Evolutionary conservation across 2,113 vertebrate genomes (phyloP).

Genomic region (Pluvianellus socialis): DNA sequence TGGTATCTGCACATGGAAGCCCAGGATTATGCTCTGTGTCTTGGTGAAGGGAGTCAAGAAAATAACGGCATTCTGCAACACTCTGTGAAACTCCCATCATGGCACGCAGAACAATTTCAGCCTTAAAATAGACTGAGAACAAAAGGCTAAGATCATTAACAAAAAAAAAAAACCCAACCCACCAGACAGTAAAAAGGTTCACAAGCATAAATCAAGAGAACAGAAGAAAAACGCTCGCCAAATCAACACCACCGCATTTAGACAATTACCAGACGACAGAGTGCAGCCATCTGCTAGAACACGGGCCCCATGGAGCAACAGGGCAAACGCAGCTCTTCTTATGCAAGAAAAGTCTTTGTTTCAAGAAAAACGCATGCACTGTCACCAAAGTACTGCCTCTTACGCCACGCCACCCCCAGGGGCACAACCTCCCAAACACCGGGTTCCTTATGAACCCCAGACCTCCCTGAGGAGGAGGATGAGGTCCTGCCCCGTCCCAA

Average conservation of each 20-base stretch:
- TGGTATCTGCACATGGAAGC: not conserved
- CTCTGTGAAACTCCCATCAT: not conserved
- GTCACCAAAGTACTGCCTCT: not conserved
- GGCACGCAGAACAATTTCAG: not conserved
- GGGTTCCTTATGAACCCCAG: not conserved
- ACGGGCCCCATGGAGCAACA: not conserved
- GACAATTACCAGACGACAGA: not conserved
- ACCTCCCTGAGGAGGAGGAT: not conserved
- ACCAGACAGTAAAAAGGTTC: not conserved
- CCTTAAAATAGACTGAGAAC: constrained; percentile 35
- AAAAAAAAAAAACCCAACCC: not conserved
- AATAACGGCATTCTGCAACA: not conserved
- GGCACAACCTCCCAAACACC: not conserved
- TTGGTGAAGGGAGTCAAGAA: not conserved
- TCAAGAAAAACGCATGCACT: not conserved
- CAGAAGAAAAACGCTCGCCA: not conserved
- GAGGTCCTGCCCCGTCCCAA: not conserved
- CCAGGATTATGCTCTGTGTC: not conserved
- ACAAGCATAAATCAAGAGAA: not conserved
- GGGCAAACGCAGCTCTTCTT: not conserved
- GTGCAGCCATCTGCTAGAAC: not conserved
- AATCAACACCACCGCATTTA: not conserved
- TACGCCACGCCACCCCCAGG: not conserved
- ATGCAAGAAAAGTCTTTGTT: not conserved
- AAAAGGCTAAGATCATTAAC: constrained; percentile 17